phyloP scores from a whole-genome alignment of 2,797 vertebrate genomes.

The Percopsis omiscomaycus region DNA sequence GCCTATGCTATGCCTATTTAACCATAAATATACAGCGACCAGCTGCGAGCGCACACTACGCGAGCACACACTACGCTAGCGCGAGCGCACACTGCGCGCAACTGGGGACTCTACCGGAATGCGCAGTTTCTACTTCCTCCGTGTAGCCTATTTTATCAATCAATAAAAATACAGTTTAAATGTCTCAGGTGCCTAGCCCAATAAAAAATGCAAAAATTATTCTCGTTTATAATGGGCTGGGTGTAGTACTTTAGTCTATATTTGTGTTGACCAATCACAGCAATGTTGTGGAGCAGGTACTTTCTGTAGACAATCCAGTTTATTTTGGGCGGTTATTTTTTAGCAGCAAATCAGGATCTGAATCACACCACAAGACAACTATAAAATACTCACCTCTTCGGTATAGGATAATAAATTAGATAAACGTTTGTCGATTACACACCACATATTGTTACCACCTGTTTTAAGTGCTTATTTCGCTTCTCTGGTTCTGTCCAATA shows the following conservation, averaged over 20 bases:
- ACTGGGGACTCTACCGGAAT: not conserved
- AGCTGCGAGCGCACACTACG: too few species aligned
- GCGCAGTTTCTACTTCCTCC: not conserved
- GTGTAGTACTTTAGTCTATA: too few species aligned
- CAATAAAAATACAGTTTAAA: too few species aligned
- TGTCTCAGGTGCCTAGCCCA: too few species aligned
- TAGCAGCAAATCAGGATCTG: constrained; percentile 4
- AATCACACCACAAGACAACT: not conserved
- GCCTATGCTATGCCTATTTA: too few species aligned
- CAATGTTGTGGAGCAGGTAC: too few species aligned
- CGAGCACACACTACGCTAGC: too few species aligned
- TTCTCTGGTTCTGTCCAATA: constrained; percentile 69
- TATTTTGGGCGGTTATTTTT: too few species aligned
- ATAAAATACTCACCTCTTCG: not conserved
- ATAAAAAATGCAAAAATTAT: not conserved
- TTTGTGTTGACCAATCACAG: too few species aligned
- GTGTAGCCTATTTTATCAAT: not conserved
- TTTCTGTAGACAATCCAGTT: too few species aligned
- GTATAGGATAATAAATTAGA: not conserved
- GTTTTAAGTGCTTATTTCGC: constrained; percentile 57
- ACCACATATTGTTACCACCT: constrained; percentile 48
- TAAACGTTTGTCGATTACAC: not conserved
- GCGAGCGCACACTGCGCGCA: too few species aligned
- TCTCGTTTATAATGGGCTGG: not conserved
- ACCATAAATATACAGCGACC: too few species aligned